Evolutionary conservation across 2,113 vertebrate genomes (phyloP).

Genomic region (Caranx melampygus): DNA sequence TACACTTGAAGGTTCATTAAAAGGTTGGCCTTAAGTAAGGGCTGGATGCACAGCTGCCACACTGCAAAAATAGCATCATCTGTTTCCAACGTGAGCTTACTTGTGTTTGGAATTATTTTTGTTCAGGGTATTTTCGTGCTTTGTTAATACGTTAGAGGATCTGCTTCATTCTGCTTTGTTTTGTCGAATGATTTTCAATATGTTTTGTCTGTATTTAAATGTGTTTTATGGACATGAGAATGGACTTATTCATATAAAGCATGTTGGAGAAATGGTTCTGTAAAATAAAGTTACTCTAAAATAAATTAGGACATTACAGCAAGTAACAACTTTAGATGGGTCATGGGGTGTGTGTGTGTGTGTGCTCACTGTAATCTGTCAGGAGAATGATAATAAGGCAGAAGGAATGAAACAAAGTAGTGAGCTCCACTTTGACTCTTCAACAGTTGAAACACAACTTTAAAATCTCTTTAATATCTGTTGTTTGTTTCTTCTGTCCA

Average conservation of each 20-base stretch:
- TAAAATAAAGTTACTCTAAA: background rate
- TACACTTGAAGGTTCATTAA: constrained; percentile 73
- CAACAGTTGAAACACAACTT: background rate
- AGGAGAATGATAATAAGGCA: background rate
- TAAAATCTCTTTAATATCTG: constrained; percentile 24
- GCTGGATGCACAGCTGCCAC: constrained; percentile 67
- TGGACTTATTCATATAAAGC: too few species aligned
- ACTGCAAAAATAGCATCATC: constrained; percentile 46
- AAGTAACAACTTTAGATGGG: background rate
- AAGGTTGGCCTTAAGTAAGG: constrained; percentile 55
- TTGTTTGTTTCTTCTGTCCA: constrained; percentile 13
- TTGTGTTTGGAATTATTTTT: constrained; percentile 12
- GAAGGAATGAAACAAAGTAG: background rate
- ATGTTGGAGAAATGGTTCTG: too few species aligned
- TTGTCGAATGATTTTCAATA: background rate
- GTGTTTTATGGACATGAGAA: background rate
- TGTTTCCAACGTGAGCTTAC: constrained; percentile 23
- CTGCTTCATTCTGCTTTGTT: background rate
- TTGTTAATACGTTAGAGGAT: background rate
- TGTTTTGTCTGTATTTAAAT: background rate
- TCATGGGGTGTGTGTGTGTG: constrained; percentile 4
- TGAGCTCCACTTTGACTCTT: constrained; percentile 1
- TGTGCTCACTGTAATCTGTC: background rate
- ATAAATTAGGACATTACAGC: background rate
- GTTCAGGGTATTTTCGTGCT: background rate